phyloP scores from a whole-genome alignment of 2,888 invertebrate species.

The Orthosia cruda region DNA sequence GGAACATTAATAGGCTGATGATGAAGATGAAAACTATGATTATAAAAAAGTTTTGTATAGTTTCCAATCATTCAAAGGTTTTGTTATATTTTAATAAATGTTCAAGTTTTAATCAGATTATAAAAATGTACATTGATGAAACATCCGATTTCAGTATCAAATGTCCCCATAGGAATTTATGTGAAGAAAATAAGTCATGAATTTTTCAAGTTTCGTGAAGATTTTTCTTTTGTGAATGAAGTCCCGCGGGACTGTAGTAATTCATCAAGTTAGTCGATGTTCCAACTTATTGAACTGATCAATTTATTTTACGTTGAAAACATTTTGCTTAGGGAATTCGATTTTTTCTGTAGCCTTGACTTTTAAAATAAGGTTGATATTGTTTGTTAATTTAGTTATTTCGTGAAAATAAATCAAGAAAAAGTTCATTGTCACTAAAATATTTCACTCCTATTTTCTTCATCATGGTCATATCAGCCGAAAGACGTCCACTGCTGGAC shows the following conservation, averaged over 20 bases:
- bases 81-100: background rate
- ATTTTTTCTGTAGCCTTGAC: slow-evolving; percentile 27
- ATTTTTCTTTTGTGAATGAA: slow-evolving; percentile 59
- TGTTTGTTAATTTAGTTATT: slow-evolving; percentile 11
- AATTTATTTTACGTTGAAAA: slow-evolving; percentile 65
- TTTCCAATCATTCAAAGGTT: background rate
- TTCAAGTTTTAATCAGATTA: slow-evolving; percentile 17
- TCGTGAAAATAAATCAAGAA: background rate
- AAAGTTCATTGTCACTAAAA: slow-evolving; percentile 10
- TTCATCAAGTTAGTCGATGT: slow-evolving; percentile 66
- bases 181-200: slow-evolving; percentile 58
- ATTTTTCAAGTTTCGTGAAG: slow-evolving; percentile 52
- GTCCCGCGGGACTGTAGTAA: slow-evolving; percentile 58
- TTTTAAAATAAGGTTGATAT: background rate
- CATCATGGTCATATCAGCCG: no score
- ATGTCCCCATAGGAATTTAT: slow-evolving; percentile 23
- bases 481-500: no score
- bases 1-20: no score
- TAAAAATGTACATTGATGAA: background rate
- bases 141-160: slow-evolving; percentile 13
- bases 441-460: background rate
- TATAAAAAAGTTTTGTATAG: background rate
- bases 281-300: slow-evolving; percentile 64
- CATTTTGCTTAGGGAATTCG: slow-evolving; percentile 17
- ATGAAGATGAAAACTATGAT: no score